Evolutionary conservation across 2,888 invertebrate genomes (phyloP).

Genomic region (Hydrotaea diabolus): DNA sequence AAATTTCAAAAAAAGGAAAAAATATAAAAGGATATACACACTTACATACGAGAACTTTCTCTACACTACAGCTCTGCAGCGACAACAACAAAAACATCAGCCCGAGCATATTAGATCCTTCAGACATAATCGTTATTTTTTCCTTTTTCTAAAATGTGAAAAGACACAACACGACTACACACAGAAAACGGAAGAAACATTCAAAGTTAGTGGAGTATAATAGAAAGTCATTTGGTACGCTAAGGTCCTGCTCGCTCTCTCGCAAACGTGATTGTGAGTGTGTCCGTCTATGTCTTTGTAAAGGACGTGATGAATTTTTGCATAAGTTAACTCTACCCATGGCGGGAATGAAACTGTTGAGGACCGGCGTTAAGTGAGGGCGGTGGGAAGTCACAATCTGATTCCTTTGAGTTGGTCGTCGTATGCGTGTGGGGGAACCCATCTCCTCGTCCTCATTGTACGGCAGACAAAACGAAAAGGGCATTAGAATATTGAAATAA

Average conservation of each 20-base stretch:
- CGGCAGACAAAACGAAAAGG: slow-evolving; percentile 16
- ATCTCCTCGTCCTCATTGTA: neutral
- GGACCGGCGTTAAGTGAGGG: neutral
- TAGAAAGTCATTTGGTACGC: slow-evolving; percentile 47
- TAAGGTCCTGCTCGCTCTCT: neutral
- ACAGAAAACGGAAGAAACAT: slow-evolving; percentile 46
- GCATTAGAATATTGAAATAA: slow-evolving; percentile 68
- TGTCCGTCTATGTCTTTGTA: slow-evolving; percentile 47
- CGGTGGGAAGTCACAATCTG: slow-evolving; percentile 21
- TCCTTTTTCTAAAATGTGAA: slow-evolving; percentile 31
- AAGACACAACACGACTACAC: slow-evolving; percentile 21
- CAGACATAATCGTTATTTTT: slow-evolving; percentile 64
- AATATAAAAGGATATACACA: slow-evolving; percentile 41
- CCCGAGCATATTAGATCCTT: slow-evolving; percentile 64
- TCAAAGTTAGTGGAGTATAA: slow-evolving; percentile 59
- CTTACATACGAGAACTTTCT: slow-evolving; percentile 51
- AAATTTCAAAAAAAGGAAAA: slow-evolving; percentile 56
- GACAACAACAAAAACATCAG: neutral
- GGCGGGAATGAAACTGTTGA: slow-evolving; percentile 15
- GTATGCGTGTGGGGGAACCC: slow-evolving; percentile 16
- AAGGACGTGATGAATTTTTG: slow-evolving; percentile 66
- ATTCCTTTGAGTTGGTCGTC: slow-evolving; percentile 48
- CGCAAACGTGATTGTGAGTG: slow-evolving; percentile 9
- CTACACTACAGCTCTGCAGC: neutral
- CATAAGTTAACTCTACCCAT: slow-evolving; percentile 60